A percentile compares a stretch with the other conserved stretches of the same genome.
Evolutionary conservation across 1,140 invertebrate genomes (phyloP).

Genomic region (Acromyrmex charruanus): DNA sequence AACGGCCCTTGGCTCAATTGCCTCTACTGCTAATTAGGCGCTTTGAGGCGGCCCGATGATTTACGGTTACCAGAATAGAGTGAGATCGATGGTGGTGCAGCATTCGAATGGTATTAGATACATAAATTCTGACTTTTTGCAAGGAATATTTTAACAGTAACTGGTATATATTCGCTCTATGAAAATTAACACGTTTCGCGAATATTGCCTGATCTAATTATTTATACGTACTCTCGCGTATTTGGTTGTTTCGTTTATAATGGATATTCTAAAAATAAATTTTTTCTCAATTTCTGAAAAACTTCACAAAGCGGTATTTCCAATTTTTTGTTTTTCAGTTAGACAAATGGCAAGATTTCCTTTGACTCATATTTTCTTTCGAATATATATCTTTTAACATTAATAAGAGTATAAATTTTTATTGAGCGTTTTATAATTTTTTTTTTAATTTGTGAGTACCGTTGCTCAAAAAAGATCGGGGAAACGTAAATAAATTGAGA

Average conservation of each 20-base stretch:
- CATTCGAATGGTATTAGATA: constrained; percentile 33
- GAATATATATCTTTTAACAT: constrained; percentile 5
- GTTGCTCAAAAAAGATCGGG: neutral
- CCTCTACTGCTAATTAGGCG: constrained; percentile 51
- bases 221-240: neutral
- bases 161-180: neutral
- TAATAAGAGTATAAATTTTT: constrained; percentile 13
- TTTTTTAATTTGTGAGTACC: neutral
- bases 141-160: neutral
- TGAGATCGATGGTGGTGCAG: constrained; percentile 32
- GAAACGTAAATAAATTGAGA: constrained; percentile 40
- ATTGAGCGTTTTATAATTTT: neutral
- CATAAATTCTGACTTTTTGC: constrained; percentile 33
- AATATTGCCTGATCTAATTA: neutral
- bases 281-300: neutral
- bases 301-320: neutral
- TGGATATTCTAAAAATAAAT: neutral
- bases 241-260: neutral
- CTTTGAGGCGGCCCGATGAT: constrained; percentile 36
- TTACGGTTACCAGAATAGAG: constrained; percentile 24
- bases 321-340: constrained; percentile 1
- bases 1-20: constrained; percentile 51
- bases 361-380: neutral
- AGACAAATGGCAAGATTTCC: neutral
- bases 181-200: neutral